phyloP scores from a whole-genome alignment of 64 coral and sea anemone genomes.

The Stichodactyla mertensii region DNA sequence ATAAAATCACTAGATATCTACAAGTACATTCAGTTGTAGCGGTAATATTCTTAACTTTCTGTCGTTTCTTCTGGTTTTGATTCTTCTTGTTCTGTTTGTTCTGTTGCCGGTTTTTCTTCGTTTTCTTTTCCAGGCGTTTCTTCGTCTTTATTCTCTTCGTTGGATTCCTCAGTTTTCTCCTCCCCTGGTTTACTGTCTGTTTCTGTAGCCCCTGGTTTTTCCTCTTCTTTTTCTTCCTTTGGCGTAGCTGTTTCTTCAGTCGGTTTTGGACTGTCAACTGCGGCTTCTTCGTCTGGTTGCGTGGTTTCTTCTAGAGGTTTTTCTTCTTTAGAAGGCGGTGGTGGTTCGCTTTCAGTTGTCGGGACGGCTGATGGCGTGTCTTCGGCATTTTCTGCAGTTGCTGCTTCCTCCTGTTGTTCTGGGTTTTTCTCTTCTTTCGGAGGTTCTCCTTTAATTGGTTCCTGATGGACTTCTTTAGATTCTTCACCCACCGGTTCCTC shows the following conservation, averaged over 20 bases:
- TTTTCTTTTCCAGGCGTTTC: not conserved
- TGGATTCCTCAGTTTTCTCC: constrained; percentile 20
- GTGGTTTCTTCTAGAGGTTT: constrained; percentile 5
- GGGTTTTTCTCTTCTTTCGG: not conserved
- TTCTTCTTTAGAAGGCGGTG: not conserved
- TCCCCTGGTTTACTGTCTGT: not conserved
- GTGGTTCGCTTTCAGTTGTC: not conserved
- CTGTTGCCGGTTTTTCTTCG: not conserved
- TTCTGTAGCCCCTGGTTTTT: not conserved
- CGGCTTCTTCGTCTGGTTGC: not conserved
- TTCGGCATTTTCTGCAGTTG: constrained; percentile 5
- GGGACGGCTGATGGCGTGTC: not conserved
- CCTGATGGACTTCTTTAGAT: constrained; percentile 12
- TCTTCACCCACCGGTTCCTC: constrained; percentile 59
- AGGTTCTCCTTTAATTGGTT: constrained; percentile 5
- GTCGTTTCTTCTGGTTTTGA: constrained; percentile 10
- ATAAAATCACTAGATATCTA: not conserved
- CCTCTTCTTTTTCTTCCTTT: not conserved
- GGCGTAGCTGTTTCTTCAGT: constrained; percentile 3
- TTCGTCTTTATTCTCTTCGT: constrained; percentile 8
- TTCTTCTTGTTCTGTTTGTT: not conserved
- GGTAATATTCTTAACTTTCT: not conserved
- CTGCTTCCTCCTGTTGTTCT: not conserved
- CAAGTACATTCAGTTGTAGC: not conserved
- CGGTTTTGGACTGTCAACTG: constrained; percentile 24